Conservation (phyloP, 2,888 invertebrate species). For the Napeogenes sylphis region DNA sequence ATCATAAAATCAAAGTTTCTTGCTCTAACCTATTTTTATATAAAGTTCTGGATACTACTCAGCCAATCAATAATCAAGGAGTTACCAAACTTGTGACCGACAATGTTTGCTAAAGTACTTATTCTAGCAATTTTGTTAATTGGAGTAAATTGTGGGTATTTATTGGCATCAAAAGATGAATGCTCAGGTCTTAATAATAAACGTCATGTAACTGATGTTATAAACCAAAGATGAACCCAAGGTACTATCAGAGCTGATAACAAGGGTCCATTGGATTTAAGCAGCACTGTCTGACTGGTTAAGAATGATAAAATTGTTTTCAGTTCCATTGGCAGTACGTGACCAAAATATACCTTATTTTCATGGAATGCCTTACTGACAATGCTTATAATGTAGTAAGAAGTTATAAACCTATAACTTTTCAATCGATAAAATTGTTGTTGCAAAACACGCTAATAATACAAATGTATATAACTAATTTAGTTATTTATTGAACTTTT, state of each 20-base stretch:
- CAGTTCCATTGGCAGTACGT: slow-evolving; percentile 41
- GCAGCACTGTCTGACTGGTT: slow-evolving; percentile 31
- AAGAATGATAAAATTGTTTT: slow-evolving; percentile 39
- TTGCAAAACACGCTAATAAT: too few relatives aligned
- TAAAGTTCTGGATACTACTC: too few relatives aligned
- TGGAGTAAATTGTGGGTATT: slow-evolving; percentile 19
- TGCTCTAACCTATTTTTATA: too few relatives aligned
- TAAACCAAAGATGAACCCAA: slow-evolving; percentile 15
- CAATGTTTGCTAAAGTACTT: slow-evolving; percentile 18
- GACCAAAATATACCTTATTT: slow-evolving; percentile 26
- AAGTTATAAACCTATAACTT: too few relatives aligned
- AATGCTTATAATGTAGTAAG: too few relatives aligned
- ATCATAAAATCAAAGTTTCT: too few relatives aligned
- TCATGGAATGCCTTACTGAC: too few relatives aligned
- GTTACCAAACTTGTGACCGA: too few relatives aligned
- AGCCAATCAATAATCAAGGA: too few relatives aligned
- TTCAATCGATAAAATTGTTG: too few relatives aligned
- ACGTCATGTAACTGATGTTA: slow-evolving; percentile 9
- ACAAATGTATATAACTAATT: too few relatives aligned
- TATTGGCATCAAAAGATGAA: slow-evolving; percentile 12
- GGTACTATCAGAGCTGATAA: slow-evolving; percentile 15
- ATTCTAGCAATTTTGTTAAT: slow-evolving; percentile 15
- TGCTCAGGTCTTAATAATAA: background rate
- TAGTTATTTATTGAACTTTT: too few relatives aligned
- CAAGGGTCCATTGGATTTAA: slow-evolving; percentile 32